Evolutionary conservation across 2,888 invertebrate species (phyloP), one percentile per base, ranked within the genome.

Genomic region (Tethea ocularis): DNA sequence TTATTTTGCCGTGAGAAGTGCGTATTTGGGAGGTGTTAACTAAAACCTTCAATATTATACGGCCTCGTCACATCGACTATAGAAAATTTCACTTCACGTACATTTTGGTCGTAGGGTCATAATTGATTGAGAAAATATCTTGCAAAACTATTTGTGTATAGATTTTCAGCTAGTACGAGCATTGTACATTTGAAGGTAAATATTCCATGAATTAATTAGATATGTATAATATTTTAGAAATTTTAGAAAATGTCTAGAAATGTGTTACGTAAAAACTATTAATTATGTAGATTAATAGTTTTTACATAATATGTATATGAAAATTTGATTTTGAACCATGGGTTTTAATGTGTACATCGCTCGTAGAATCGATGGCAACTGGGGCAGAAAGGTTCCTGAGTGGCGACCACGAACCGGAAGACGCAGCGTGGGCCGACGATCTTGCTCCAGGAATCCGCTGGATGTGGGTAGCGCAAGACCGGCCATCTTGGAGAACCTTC

Each of bases 91-190:
- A 26, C 52, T 52, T 26, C 15, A 17, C 26, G 24, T 26, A 52
- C 15, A 29, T 17, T 46, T 46, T n/a, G 20, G n/a, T 8, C 26
- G 52, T 17, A 17, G 5, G n/a, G n/a, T 52, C 33, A 52, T 52
- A 52, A 52, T 52, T 52, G 52, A 29, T 52, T 52, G 7, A 1
- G 52, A 17, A 52, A 26, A 52, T 52, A 26, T 17, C 17, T 52
- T 52, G n/a, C 52, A 52, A 26, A 29, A 24, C 26, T 46, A 46
- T 46, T 46, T 20, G 46, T 20, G 7, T n/a, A 10, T 20, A 20
- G 41, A 8, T 3, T 41, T 41, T 17, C n/a, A 17, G 17, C 6
- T 15, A 41, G 41, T 41, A 17, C 17, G 7, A 15, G 36, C 29
- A 10, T 29, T 8, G 29, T 15, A 36, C 2, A 15, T 13, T 15